Conservation (phyloP, 2,113 vertebrate genomes). For the Notothenia coriiceps region DNA sequence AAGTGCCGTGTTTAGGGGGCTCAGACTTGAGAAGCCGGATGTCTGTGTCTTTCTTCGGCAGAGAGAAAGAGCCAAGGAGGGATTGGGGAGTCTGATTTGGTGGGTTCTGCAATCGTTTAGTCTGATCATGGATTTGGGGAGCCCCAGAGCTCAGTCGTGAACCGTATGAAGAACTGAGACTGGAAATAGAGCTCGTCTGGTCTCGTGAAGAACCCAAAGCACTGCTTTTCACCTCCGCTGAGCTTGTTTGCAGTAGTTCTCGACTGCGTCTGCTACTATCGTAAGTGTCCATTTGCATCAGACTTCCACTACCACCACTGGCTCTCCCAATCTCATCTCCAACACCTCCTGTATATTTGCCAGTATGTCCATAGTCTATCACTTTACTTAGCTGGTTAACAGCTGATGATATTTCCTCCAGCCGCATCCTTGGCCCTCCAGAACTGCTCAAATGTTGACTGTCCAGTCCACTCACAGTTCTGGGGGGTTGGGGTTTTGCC, state of each 20-base stretch:
- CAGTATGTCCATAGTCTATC: constrained; percentile 94
- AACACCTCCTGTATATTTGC: constrained; percentile 86
- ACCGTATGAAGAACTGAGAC: constrained; percentile 6
- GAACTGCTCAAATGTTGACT: constrained; percentile 3
- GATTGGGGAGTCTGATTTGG: not conserved
- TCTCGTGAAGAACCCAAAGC: constrained; percentile 20
- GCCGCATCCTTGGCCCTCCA: not conserved
- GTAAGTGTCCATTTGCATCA: not conserved
- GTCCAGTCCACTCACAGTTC: constrained; percentile 4
- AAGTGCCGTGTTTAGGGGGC: constrained; percentile 35
- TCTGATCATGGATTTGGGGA: fast-evolving
- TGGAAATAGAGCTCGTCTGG: constrained; percentile 4
- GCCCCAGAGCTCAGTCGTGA: constrained; percentile 13
- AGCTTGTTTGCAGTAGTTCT: constrained; percentile 75
- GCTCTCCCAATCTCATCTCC: constrained; percentile 73
- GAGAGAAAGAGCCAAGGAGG: constrained; percentile 7
- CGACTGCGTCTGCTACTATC: constrained; percentile 4
- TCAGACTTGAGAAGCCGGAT: constrained; percentile 37
- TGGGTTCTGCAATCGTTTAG: not conserved
- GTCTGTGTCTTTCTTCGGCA: constrained; percentile 49
- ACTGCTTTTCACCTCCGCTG: constrained; percentile 41
- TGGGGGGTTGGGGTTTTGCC: constrained; percentile 23
- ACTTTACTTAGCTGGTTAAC: constrained; percentile 87
- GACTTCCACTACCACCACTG: constrained; percentile 9
- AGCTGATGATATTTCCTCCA: constrained; percentile 36